Percentiles rank a stretch among this genome's conserved stretches.
Conservation (phyloP, 2,888 invertebrate genomes). For the Leptinotarsa haldemani region DNA sequence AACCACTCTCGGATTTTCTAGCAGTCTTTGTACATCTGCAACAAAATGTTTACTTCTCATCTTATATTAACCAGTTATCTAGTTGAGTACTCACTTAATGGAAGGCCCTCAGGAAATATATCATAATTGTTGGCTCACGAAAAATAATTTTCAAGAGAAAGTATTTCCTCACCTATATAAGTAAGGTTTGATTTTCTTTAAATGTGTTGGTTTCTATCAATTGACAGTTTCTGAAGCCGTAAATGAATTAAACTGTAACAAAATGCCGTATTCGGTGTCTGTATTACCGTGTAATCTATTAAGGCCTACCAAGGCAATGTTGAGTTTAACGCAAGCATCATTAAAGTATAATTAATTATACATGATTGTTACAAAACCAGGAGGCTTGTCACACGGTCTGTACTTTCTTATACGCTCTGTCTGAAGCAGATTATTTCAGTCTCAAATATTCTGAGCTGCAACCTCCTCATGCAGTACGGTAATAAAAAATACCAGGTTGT, state of each 20-base stretch:
- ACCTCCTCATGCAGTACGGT: background rate
- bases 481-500: background rate
- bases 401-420: conserved; percentile 53
- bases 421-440: conserved; percentile 40
- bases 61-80: no score
- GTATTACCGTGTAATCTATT: conserved; percentile 32
- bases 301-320: conserved; percentile 37
- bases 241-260: background rate
- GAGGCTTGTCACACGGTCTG: conserved; percentile 57
- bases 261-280: conserved; percentile 10
- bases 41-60: no score
- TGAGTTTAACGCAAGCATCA: conserved; percentile 52
- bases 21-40: no score
- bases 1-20: no score
- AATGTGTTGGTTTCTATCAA: background rate
- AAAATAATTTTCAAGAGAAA: no score
- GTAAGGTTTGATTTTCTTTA: no score
- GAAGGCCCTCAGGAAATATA: no score
- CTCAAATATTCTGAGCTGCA: conserved; percentile 17
- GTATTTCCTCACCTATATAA: no score
- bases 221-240: background rate
- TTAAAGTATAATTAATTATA: conserved; percentile 60
- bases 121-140: no score
- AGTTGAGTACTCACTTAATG: no score
- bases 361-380: conserved; percentile 58